Evolutionary conservation across 1,140 invertebrate genomes (phyloP), one percentile per base, ranked within the genome.

Genomic region (Brachionus koreanus): DNA sequence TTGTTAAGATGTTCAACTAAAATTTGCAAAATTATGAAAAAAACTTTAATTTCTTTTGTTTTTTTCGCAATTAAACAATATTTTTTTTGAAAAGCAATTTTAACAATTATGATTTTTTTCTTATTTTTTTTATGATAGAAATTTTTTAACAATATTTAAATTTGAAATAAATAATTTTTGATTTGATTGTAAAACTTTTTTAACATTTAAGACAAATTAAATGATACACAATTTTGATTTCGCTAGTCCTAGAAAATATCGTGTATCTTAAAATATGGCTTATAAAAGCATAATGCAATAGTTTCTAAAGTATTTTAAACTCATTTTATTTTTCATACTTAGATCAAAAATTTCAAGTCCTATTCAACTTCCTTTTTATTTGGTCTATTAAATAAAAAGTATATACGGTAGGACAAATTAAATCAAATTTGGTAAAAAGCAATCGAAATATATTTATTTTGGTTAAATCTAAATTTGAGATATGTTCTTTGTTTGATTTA

Each of bases 281-380:
- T 57, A 57, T 57, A 57, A 57, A 57, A 57, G 19, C 49, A 57
- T 57, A 57, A 57, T 57, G n/a, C 23, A 12, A 33, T 29, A 67
- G 29, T 35, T 67, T 29, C 35, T 67, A 13, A n/a, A 35, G n/a
- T n/a, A 33, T 35, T n/a, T 69, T 69, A 7, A 16, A 29, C 3
- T 29, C 29, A 29, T 29, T 39, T 37, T 19, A 42, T 19, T 0
- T 19, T 42, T 37, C 39, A 13, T 25, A 12, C 37, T 37, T 39
- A 9, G 39, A n/a, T 3, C 6, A n/a, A 29, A 12, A 13, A 65
- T 2, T 16, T 13, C 12, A 65, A 65, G 29, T 65, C 65, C 65
- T 69, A 69, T 69, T 69, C 65, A 69, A 69, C 65, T 69, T 69
- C 37, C 65, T 69, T 69, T 69, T 69, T 69, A 69, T 69, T 69